Conservation (phyloP, 2,888 invertebrate species). For the Hemaris fuciformis region DNA sequence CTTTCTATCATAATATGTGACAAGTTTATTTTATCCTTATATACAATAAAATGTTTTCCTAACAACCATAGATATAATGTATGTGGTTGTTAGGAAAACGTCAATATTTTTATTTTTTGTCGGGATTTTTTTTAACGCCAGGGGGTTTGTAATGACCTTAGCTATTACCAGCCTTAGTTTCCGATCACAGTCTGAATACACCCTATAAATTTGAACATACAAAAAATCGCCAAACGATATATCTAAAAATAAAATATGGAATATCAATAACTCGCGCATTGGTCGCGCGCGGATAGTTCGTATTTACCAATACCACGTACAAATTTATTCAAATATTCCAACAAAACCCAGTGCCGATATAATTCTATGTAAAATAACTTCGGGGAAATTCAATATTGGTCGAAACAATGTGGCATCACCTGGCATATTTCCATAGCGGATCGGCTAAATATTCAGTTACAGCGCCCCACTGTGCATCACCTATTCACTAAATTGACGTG, state of each 20-base stretch:
- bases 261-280: neutral
- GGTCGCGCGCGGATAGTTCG: constrained; percentile 5
- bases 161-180: too few relatives aligned
- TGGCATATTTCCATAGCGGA: constrained; percentile 29
- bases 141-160: too few relatives aligned
- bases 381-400: constrained; percentile 62
- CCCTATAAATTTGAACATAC: too few relatives aligned
- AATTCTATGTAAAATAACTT: constrained; percentile 65
- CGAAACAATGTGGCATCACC: constrained; percentile 15
- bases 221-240: neutral
- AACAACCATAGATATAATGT: too few relatives aligned
- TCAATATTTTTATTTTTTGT: too few relatives aligned
- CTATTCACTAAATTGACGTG: neutral
- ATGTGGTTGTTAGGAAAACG: too few relatives aligned
- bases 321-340: constrained; percentile 16
- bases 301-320: constrained; percentile 8
- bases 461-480: constrained; percentile 37
- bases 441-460: constrained; percentile 59
- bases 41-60: neutral
- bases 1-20: too few relatives aligned
- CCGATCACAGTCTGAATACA: too few relatives aligned
- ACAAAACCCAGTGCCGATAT: constrained; percentile 28
- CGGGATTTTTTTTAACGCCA: too few relatives aligned
- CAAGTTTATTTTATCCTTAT: too few relatives aligned
- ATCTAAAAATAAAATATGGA: neutral